Percentiles rank a stretch among this genome's conserved stretches.
phyloP scores from a whole-genome alignment of 30 jellyfish, hydroid and myxozoan genomes.

The Turritopsis rubra region DNA sequence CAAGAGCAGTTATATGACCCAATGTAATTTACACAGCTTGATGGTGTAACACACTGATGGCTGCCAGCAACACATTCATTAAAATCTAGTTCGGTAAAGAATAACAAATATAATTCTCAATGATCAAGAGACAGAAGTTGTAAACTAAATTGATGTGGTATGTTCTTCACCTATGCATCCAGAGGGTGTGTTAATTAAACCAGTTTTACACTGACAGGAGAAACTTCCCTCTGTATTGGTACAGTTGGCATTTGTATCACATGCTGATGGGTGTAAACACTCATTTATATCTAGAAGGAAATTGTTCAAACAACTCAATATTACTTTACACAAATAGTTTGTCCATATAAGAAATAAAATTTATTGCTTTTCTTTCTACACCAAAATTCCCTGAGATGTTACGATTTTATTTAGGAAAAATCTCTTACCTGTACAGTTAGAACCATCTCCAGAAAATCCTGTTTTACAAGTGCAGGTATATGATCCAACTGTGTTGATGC shows the following conservation, averaged over 20 bases:
- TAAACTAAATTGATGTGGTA: background rate
- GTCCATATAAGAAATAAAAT: too few relatives aligned
- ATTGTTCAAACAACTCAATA: too few relatives aligned
- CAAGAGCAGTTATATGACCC: slow-evolving; percentile 14
- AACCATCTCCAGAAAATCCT: background rate
- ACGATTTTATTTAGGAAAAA: too few relatives aligned
- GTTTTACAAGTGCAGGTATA: background rate
- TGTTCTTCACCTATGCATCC: slow-evolving; percentile 6
- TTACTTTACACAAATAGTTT: too few relatives aligned
- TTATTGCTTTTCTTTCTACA: too few relatives aligned
- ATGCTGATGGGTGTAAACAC: background rate
- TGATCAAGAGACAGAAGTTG: background rate
- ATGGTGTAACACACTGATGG: slow-evolving; percentile 3
- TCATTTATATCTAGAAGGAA: slow-evolving; percentile 9
- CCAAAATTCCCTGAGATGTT: too few relatives aligned
- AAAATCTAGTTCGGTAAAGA: background rate
- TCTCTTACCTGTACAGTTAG: background rate
- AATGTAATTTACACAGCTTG: background rate
- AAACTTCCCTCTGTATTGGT: background rate
- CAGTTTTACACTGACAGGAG: background rate
- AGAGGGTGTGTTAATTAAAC: background rate
- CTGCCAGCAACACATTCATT: slow-evolving; percentile 18
- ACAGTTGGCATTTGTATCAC: slow-evolving; percentile 15
- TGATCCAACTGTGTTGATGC: background rate
- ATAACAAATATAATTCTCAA: too few relatives aligned